Evolutionary conservation across 2,888 invertebrate genomes (phyloP).

Genomic region (Eurois occulta): DNA sequence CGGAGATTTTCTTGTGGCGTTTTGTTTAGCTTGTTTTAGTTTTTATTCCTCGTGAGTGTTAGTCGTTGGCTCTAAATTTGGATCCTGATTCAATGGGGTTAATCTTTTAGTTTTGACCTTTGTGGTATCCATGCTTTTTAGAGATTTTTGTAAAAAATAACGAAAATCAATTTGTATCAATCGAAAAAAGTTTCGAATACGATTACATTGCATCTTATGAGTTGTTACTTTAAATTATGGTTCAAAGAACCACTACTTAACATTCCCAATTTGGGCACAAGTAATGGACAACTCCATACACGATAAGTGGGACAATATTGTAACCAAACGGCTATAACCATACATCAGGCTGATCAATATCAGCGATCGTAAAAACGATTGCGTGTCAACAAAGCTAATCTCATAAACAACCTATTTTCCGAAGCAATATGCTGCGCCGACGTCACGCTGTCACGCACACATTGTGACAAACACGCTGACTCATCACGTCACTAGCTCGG

Average conservation of each 20-base stretch:
- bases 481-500: conserved; percentile 71
- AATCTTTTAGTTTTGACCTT: background rate
- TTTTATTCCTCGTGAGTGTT: conserved; percentile 41
- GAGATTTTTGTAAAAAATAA: background rate
- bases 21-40: conserved; percentile 64
- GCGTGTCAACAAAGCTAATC: conserved; percentile 76
- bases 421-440: conserved; percentile 72
- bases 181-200: background rate
- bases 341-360: conserved; percentile 57
- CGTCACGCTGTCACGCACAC: conserved; percentile 81
- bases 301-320: conserved; percentile 39
- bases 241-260: background rate
- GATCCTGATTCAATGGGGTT: conserved; percentile 20
- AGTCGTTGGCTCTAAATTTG: conserved; percentile 10
- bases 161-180: background rate
- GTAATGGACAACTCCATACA: conserved; percentile 23
- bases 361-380: conserved; percentile 61
- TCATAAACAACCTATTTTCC: conserved; percentile 74
- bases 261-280: conserved; percentile 11
- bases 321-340: conserved; percentile 32
- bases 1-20: conserved; percentile 76
- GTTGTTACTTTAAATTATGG: conserved; percentile 3
- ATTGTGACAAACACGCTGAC: conserved; percentile 76
- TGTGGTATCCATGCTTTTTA: too few relatives aligned
- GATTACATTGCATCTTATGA: background rate